Evolutionary conservation across 2,113 vertebrate species (phyloP).

Genomic region (Eupsittula cactorum): DNA sequence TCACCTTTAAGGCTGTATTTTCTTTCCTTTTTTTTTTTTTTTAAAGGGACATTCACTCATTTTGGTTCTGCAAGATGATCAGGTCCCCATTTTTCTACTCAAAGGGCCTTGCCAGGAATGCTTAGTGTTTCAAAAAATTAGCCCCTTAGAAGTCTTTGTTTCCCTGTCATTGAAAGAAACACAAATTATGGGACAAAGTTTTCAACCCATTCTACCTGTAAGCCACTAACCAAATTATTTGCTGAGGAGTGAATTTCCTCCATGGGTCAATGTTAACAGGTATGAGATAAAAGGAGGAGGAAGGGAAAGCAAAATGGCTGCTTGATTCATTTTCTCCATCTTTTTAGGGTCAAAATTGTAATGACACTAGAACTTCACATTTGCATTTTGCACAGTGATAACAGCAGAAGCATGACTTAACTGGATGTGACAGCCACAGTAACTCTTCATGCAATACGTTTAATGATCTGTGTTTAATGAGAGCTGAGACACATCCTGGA

Average conservation of each 20-base stretch:
- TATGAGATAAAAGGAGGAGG: not conserved
- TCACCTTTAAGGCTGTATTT: not conserved
- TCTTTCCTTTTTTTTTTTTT: not conserved
- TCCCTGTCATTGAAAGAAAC: not conserved
- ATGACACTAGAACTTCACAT: not conserved
- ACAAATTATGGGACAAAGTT: not conserved
- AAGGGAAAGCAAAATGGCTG: not conserved
- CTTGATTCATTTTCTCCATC: not conserved
- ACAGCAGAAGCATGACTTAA: not conserved
- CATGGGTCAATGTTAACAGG: not conserved
- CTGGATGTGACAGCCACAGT: not conserved
- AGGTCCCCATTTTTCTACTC: not conserved
- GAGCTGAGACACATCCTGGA: not conserved
- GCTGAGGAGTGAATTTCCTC: not conserved
- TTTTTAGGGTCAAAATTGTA: not conserved
- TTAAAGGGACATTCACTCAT: not conserved
- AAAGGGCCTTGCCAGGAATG: not conserved
- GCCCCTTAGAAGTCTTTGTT: not conserved
- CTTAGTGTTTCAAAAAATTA: not conserved
- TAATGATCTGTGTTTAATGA: not conserved
- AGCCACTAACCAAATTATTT: not conserved
- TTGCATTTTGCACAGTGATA: not conserved
- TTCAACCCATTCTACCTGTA: not conserved
- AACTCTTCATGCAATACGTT: not conserved
- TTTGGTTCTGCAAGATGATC: not conserved